Percentiles rank a stretch among this genome's conserved stretches.
Conservation (phyloP, 2,888 invertebrate species). For the Enoplolaimus lenunculus region DNA sequence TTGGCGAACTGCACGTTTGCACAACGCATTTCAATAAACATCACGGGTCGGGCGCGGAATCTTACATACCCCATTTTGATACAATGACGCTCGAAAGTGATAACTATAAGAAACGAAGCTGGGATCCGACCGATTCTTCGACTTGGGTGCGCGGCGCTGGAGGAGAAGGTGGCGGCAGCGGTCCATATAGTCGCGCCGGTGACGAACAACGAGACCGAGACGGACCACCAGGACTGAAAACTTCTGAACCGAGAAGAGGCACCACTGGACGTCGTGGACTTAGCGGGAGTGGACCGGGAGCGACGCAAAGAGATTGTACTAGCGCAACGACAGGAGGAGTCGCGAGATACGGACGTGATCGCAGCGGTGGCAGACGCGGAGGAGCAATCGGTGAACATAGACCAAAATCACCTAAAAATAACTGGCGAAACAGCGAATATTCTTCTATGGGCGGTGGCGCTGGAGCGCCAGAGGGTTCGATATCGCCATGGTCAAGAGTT, state of each 20-base stretch:
- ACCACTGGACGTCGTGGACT: too few relatives aligned
- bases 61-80: background rate
- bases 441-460: background rate
- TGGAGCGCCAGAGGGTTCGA: background rate
- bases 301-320: background rate
- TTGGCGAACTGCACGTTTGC: constrained; percentile 76
- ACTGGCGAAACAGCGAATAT: too few relatives aligned
- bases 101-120: constrained; percentile 13
- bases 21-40: constrained; percentile 43
- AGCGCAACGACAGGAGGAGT: background rate
- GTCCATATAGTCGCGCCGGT: too few relatives aligned
- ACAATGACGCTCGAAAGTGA: background rate
- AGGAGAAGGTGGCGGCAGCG: background rate
- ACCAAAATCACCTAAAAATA: background rate
- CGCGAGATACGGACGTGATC: background rate
- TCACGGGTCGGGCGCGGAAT: constrained; percentile 4
- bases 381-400: background rate
- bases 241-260: too few relatives aligned
- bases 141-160: background rate
- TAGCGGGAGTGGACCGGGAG: background rate
- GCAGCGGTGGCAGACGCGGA: background rate
- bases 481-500: background rate
- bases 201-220: constrained; percentile 4
- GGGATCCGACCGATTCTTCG: constrained; percentile 13
- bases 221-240: too few relatives aligned